Conservation (phyloP, 2,113 vertebrate species). For the Sebastes schlegelii region DNA sequence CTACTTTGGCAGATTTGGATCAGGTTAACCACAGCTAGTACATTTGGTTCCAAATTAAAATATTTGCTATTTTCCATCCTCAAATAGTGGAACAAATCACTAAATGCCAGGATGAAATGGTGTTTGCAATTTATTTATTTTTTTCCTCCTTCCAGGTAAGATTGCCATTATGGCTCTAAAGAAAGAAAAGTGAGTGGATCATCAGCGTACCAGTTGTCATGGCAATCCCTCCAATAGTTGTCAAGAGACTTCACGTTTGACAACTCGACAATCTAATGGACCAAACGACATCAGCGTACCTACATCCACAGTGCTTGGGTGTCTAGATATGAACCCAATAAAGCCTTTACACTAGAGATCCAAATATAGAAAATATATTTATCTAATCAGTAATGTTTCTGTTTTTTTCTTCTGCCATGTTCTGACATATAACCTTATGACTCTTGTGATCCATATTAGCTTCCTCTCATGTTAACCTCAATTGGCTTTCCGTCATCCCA, state of each 20-base stretch:
- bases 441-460: not conserved
- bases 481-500: not conserved
- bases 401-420: not conserved
- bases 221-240: not conserved
- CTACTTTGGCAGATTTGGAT: not conserved
- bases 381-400: not conserved
- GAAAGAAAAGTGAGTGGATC: not conserved
- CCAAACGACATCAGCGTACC: no score
- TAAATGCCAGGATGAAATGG: not conserved
- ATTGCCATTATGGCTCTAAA: not conserved
- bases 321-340: not conserved
- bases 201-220: not conserved
- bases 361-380: not conserved
- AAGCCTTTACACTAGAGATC: not conserved
- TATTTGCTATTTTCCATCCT: not conserved
- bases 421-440: not conserved
- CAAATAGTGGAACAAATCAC: not conserved
- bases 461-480: not conserved
- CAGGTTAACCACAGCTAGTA: not conserved
- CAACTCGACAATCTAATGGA: no score
- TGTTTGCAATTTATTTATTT: not conserved
- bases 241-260: not conserved
- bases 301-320: no score
- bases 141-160: not conserved
- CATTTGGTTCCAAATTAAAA: not conserved